phyloP scores from a whole-genome alignment of 2,113 vertebrate species.

The Uria lomvia region DNA sequence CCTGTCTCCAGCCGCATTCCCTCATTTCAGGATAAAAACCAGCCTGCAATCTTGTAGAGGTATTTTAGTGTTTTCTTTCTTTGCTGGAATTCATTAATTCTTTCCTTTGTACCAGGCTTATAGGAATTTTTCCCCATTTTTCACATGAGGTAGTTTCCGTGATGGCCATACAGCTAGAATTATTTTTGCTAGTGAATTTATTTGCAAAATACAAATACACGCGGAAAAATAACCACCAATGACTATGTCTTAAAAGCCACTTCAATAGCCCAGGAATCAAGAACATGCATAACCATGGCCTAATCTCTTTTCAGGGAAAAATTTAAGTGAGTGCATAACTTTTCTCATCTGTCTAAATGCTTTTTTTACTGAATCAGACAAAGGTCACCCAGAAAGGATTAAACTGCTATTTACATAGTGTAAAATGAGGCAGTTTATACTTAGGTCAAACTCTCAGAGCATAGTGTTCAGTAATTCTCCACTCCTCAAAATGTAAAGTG shows the following conservation, averaged over 20 bases:
- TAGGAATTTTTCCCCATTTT: not conserved
- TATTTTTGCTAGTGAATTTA: not conserved
- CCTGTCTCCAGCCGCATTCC: not conserved
- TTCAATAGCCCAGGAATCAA: not conserved
- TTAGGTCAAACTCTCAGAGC: not conserved
- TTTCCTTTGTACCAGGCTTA: not conserved
- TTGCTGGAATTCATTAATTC: not conserved
- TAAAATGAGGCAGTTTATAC: not conserved
- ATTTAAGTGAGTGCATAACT: not conserved
- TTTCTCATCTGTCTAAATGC: not conserved
- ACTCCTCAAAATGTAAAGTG: not conserved
- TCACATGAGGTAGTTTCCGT: not conserved
- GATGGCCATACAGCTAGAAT: not conserved
- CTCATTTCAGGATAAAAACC: not conserved
- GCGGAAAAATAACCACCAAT: not conserved
- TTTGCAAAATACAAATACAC: not conserved
- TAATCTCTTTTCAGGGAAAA: not conserved
- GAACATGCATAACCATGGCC: not conserved
- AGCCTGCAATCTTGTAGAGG: not conserved
- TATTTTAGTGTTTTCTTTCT: not conserved
- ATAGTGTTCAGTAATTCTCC: not conserved
- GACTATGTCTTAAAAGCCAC: not conserved
- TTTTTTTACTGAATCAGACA: not conserved
- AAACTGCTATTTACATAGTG: not conserved
- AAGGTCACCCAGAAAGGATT: not conserved